These are phyloP conservation scores for Tachina fera DNA, from an alignment of 2,888 invertebrate genomes.

Conservation along the genomic window DNA sequence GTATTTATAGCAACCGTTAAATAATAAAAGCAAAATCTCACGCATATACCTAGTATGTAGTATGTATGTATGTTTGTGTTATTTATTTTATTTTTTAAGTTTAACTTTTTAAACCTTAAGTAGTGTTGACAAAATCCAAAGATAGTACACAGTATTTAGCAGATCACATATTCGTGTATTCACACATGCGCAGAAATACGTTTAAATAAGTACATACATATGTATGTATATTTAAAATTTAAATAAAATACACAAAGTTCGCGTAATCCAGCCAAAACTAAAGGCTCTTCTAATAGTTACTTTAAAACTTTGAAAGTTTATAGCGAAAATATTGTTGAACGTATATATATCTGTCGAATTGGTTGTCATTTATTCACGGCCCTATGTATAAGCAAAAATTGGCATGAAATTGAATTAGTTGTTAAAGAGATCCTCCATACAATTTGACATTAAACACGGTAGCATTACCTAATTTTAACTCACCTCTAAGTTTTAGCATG, in stretches of 20 bases:
- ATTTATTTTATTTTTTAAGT: slow-evolving; percentile 30
- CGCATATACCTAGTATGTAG: background rate
- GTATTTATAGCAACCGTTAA: slow-evolving; percentile 67
- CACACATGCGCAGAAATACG: slow-evolving; percentile 5
- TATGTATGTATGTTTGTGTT: slow-evolving; percentile 6
- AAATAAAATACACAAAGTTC: background rate
- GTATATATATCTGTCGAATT: too few relatives aligned
- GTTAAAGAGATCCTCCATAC: too few relatives aligned
- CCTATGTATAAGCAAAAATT: too few relatives aligned
- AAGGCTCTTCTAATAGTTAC: too few relatives aligned
- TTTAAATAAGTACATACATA: background rate
- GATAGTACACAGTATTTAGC: slow-evolving; percentile 10
- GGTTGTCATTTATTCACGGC: too few relatives aligned
- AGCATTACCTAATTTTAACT: too few relatives aligned
- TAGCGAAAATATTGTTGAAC: too few relatives aligned
- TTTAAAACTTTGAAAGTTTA: too few relatives aligned
- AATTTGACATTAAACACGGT: too few relatives aligned
- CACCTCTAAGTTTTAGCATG: too few relatives aligned
- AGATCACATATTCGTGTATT: slow-evolving; percentile 16
- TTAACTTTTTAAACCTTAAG: slow-evolving; percentile 11
- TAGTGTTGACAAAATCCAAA: slow-evolving; percentile 63
- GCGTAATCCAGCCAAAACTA: background rate
- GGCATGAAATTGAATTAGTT: too few relatives aligned
- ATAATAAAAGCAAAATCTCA: background rate
- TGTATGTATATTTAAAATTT: background rate